phyloP scores from a whole-genome alignment of 2,797 vertebrate genomes.

The Morelia viridis region DNA sequence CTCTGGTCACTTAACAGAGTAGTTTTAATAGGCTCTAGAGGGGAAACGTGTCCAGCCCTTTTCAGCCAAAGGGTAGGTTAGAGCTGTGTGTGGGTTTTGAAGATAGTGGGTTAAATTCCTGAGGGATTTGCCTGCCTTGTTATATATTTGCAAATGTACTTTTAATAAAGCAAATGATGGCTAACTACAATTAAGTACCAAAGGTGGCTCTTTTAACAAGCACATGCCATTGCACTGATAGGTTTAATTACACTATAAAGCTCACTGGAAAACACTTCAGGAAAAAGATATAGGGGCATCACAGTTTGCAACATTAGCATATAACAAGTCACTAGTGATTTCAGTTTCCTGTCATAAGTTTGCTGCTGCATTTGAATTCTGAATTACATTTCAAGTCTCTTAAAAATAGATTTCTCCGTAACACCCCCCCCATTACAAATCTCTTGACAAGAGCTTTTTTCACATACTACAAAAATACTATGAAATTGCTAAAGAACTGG shows the following conservation, averaged over 20 bases:
- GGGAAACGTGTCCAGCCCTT: conserved; percentile 39
- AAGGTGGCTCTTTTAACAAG: conserved; percentile 43
- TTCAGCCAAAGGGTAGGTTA: conserved; percentile 46
- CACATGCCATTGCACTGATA: conserved; percentile 40
- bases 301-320: conserved; percentile 31
- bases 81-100: conserved; percentile 38
- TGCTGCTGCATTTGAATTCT: conserved; percentile 5
- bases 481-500: not conserved
- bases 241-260: conserved; percentile 42
- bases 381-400: conserved; percentile 17
- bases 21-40: conserved; percentile 45
- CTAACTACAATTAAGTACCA: conserved; percentile 45
- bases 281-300: conserved; percentile 18
- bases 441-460: not conserved
- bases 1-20: conserved; percentile 43
- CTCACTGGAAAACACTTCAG: conserved; percentile 28
- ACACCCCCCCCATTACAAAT: not conserved
- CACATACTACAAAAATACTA: not conserved
- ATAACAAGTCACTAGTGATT: conserved; percentile 31
- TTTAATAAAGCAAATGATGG: conserved; percentile 46
- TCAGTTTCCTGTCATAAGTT: not conserved
- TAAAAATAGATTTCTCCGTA: not conserved
- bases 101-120: conserved; percentile 35
- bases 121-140: conserved; percentile 32
- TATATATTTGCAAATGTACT: conserved; percentile 43